Base-by-base conservation (phyloP, 2,888 invertebrate genomes). In the Campoplex capitator region DNA sequence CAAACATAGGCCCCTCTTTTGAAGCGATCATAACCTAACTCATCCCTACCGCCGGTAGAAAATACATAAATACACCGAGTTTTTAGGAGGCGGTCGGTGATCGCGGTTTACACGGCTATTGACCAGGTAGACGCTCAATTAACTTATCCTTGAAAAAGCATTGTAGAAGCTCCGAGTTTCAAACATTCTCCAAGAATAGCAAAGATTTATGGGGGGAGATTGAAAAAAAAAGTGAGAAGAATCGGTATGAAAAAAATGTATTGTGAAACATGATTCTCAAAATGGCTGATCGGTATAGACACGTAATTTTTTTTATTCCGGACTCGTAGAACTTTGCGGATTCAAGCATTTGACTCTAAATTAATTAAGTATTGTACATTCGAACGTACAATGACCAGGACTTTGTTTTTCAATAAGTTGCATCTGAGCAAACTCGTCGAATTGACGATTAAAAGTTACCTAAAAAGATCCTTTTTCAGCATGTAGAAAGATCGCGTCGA, bases 71-170 rank as follows among this genome's bases (percentile, higher is more conserved):
- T 74, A 74, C 38, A 74, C 38, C 23, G 74, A 51, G 51, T 71
- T 71, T 71, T 71, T 51, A 71, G 56, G 74, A 56, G 54, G 74
- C 74, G 54, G 74, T 74, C 38, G 54, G 35, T 38, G 74, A 74
- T 74, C 54, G 74, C 38, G 56, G 51, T 38, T 23, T 35, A 74
- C 38, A 54, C 74, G 56, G 56, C 56, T 74, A 74, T 74, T 74
- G 54, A 54, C 74, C 74, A 38, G 54, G 56, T 38, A 38, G 4
- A 38, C 38, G 38, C 38, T 74, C 56, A 56, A 74, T 74, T n/a
- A 74, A n/a, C 54, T 54, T 54, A 38, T 74, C 38, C 56, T 74
- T 38, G n/a, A 38, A 9, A 67, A 67, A 73, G 35, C 54, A 13
- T 35, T 51, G 32, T 32, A n/a, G 0, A 38, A 7, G 38, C 23